These are phyloP conservation scores for Cosmopolites sordidus DNA, from an alignment of 2,888 invertebrate genomes.

Conservation along the genomic window DNA sequence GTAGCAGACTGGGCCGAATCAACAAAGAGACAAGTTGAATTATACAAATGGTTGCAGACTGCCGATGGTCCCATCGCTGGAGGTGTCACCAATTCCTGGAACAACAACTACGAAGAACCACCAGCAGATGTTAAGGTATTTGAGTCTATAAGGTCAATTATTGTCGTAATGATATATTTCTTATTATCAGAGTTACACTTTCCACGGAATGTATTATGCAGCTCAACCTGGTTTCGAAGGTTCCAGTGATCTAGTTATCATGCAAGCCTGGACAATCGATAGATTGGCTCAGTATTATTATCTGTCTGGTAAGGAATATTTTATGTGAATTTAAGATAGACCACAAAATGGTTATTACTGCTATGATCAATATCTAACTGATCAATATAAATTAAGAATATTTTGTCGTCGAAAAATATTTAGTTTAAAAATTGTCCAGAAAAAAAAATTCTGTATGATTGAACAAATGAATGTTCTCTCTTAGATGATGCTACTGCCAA, in stretches of 20 bases:
- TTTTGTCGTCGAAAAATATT: too few species aligned
- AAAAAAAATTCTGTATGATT: too few species aligned
- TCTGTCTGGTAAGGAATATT: background rate
- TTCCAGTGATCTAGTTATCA: constrained; percentile 21
- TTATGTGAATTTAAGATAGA: too few species aligned
- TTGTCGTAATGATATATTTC: background rate
- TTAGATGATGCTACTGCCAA: constrained; percentile 26
- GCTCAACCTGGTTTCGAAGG: constrained; percentile 28
- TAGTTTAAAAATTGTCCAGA: too few species aligned
- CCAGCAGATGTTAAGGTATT: constrained; percentile 17
- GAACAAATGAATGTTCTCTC: too few species aligned
- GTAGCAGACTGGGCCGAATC: constrained; percentile 31
- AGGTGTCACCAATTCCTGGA: constrained; percentile 33
- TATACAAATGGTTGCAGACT: constrained; percentile 31
- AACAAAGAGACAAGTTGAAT: constrained; percentile 30
- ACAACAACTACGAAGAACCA: constrained; percentile 32
- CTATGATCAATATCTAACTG: too few species aligned
- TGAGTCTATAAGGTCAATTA: constrained; percentile 1
- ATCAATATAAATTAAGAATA: too few species aligned
- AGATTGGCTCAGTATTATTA: constrained; percentile 29
- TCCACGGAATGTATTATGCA: constrained; percentile 29
- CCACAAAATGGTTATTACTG: too few species aligned
- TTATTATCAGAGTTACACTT: constrained; percentile 11
- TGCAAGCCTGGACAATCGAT: constrained; percentile 17
- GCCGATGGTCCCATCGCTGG: constrained; percentile 32